Evolutionary conservation across 2,888 invertebrate species (phyloP).

Genomic region (Latrodectus hesperus): DNA sequence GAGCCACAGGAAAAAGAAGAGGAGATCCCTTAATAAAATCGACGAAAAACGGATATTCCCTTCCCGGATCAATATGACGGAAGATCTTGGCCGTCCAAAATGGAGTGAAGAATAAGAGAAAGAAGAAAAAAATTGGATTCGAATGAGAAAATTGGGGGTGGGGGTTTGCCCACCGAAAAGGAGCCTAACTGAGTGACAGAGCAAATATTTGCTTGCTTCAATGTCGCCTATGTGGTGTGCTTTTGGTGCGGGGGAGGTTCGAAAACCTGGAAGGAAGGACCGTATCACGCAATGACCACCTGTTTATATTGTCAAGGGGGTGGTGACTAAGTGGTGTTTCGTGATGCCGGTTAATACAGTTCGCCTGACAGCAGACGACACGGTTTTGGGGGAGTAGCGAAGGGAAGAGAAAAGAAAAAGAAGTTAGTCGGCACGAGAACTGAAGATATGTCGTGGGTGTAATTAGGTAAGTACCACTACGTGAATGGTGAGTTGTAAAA

Average conservation of each 20-base stretch:
- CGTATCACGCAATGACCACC: constrained; percentile 52
- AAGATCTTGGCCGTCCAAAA: constrained; percentile 2
- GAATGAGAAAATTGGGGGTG: background rate
- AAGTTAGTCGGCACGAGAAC: too few relatives aligned
- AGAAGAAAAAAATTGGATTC: background rate
- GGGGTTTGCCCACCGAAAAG: background rate
- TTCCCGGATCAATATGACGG: constrained; percentile 29
- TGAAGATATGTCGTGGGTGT: too few relatives aligned
- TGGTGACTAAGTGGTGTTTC: constrained; percentile 49
- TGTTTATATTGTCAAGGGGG: constrained; percentile 51
- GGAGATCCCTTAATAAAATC: constrained; percentile 11
- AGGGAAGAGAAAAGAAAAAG: background rate
- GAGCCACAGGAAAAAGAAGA: background rate
- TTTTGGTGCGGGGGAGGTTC: constrained; percentile 19
- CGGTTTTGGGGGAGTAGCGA: background rate
- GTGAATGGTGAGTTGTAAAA: too few relatives aligned
- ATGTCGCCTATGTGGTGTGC: constrained; percentile 33
- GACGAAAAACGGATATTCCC: constrained; percentile 4
- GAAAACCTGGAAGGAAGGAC: background rate
- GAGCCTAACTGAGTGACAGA: constrained; percentile 40
- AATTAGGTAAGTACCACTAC: too few relatives aligned
- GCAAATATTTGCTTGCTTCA: constrained; percentile 44
- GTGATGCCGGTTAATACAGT: constrained; percentile 37
- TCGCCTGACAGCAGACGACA: constrained; percentile 14
- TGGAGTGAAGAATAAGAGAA: constrained; percentile 3